Evolutionary conservation across 2,888 invertebrate genomes (phyloP), one percentile per base, ranked within the genome.

Genomic region (Papilio demoleus): DNA sequence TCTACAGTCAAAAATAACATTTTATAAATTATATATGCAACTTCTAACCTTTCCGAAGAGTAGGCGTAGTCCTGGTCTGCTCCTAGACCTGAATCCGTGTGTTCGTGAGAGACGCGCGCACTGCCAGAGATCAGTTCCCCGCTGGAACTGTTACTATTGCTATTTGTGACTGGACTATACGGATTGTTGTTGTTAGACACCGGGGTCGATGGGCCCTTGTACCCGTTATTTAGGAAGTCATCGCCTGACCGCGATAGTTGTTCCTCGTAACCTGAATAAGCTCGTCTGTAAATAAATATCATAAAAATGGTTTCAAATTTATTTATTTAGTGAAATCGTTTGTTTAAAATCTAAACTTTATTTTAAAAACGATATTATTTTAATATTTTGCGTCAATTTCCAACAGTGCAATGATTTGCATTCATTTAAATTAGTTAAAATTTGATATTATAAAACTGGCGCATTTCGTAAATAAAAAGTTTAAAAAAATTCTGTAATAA

Each of bases 1-100:
- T 31, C 6, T 31, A 31, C 31, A 31, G n/a, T n/a, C n/a, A n/a
- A n/a, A n/a, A n/a, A n/a, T n/a, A n/a, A n/a, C n/a, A n/a, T n/a
- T n/a, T n/a, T n/a, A n/a, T n/a, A n/a, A n/a, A n/a, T n/a, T n/a
- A n/a, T n/a, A n/a, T 14, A 2, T 3, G 38, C 11, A 14, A 12
- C 12, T 38, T 38, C 4, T 19, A 45, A 19, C 95, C 95, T 94
- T 86, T 95, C 95, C 36, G 94, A 95, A 72, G 94, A 94, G 85
- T 95, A 95, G 42, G 95, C 94, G 81, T 95, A 95, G 77, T 96
- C 96, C 83, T 96, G 96, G 85, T 96, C 96, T 19, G 95, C 95
- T 58, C 96, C 96, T 5, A 96, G 88, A 0, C 96, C 96, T 0
- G 96, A 96, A 84, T 96, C 96, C 0, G 96, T 96, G 78, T 96